These are phyloP conservation scores for Triplophysa yarkandensis DNA, from an alignment of 2,797 vertebrate genomes.

Conservation along the genomic window DNA sequence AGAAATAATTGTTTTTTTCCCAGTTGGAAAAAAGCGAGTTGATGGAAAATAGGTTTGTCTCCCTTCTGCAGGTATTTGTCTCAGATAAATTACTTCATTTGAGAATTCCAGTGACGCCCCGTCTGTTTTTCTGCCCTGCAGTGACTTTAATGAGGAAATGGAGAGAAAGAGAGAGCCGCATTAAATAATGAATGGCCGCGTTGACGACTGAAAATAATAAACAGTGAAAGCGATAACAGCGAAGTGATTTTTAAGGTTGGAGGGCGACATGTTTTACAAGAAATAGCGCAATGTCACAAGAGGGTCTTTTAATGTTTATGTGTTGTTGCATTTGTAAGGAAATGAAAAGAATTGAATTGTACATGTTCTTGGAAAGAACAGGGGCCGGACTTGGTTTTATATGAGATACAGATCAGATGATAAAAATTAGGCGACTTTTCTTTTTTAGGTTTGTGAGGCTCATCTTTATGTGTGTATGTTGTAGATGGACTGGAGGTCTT, in stretches of 20 bases:
- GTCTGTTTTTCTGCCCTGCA: constrained; percentile 62
- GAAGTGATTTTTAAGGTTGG: constrained; percentile 1
- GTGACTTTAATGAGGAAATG: constrained; percentile 67
- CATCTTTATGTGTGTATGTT: background rate
- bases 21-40: constrained; percentile 47
- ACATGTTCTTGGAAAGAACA: too few relatives aligned
- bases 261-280: background rate
- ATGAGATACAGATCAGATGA: background rate
- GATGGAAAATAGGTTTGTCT: constrained; percentile 64
- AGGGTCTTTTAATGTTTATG: constrained; percentile 1
- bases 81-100: constrained; percentile 69
- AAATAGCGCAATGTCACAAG: background rate
- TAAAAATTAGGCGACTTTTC: background rate
- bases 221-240: constrained; percentile 10
- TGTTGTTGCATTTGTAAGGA: background rate
- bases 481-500: background rate
- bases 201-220: constrained; percentile 40
- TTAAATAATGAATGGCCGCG: constrained; percentile 39
- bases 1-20: constrained; percentile 67
- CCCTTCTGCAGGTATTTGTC: constrained; percentile 65
- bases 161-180: constrained; percentile 53
- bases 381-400: background rate
- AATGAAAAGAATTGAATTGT: background rate
- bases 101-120: constrained; percentile 58
- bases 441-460: background rate